These are phyloP conservation scores for Proteles cristata DNA, from an alignment of 2,113 vertebrate genomes.

Conservation along the genomic window DNA sequence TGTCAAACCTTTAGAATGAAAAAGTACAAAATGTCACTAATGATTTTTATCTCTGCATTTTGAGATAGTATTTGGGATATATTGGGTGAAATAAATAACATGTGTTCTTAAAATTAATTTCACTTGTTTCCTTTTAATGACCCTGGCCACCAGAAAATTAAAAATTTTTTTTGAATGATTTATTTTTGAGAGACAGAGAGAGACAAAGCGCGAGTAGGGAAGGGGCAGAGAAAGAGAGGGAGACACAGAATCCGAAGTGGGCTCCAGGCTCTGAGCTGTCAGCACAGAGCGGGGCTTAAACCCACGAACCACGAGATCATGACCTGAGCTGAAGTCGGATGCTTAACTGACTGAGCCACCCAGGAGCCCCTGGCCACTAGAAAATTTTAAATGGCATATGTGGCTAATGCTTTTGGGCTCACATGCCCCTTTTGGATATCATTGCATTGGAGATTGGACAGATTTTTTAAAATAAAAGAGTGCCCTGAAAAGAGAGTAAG, in stretches of 20 bases:
- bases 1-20: background rate
- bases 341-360: no score
- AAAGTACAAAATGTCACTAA: background rate
- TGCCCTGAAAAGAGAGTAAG: background rate
- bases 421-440: background rate
- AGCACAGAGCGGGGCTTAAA: no score
- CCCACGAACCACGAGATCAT: no score
- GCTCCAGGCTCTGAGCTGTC: no score
- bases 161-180: background rate
- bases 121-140: constrained; percentile 21
- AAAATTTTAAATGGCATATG: background rate
- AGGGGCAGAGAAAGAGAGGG: no score
- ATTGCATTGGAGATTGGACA: background rate
- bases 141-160: background rate
- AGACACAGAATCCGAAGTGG: no score
- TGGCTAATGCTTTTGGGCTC: background rate
- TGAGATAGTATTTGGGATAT: background rate
- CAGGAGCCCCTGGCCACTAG: background rate
- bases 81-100: constrained; percentile 20
- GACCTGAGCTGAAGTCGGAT: no score
- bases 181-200: no score
- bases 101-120: background rate
- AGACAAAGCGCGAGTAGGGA: no score
- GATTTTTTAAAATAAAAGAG: background rate
- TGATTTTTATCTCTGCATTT: background rate